Evolutionary conservation across 2,113 vertebrate genomes (phyloP).

Genomic region (Odocoileus hemionus): DNA sequence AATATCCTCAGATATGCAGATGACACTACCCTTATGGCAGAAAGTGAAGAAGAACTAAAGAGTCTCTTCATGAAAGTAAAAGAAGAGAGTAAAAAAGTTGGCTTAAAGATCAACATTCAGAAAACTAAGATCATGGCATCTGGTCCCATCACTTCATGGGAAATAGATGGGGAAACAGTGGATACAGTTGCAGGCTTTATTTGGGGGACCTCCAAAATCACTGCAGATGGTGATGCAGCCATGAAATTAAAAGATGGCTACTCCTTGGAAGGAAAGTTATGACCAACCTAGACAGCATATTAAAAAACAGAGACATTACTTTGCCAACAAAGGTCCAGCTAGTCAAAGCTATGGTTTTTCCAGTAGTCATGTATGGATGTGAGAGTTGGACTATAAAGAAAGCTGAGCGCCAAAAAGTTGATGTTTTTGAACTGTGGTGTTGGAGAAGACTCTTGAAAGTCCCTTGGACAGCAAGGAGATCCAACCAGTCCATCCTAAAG

Average conservation of each 20-base stretch:
- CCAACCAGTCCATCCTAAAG: not conserved
- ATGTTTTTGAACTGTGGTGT: not conserved
- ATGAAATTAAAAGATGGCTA: not conserved
- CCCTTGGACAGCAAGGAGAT: not conserved
- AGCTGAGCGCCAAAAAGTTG: not conserved
- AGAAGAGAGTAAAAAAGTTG: not conserved
- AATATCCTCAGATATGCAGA: not conserved
- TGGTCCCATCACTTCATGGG: not conserved
- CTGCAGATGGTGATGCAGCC: not conserved
- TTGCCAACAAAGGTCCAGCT: not conserved
- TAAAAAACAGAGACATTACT: not conserved
- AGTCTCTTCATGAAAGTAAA: not conserved
- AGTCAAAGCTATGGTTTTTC: not conserved
- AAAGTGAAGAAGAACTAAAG: not conserved
- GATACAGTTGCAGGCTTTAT: not conserved
- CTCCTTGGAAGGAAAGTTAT: not conserved
- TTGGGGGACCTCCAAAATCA: accelerated
- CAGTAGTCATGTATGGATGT: not conserved
- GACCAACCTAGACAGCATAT: not conserved
- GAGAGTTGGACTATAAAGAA: not conserved
- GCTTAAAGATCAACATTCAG: not conserved
- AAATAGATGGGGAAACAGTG: not conserved
- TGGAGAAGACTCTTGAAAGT: not conserved
- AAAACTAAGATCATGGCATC: not conserved
- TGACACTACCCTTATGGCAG: not conserved